phyloP scores from a whole-genome alignment of 2,888 invertebrate genomes.

The Plutella xylostella region DNA sequence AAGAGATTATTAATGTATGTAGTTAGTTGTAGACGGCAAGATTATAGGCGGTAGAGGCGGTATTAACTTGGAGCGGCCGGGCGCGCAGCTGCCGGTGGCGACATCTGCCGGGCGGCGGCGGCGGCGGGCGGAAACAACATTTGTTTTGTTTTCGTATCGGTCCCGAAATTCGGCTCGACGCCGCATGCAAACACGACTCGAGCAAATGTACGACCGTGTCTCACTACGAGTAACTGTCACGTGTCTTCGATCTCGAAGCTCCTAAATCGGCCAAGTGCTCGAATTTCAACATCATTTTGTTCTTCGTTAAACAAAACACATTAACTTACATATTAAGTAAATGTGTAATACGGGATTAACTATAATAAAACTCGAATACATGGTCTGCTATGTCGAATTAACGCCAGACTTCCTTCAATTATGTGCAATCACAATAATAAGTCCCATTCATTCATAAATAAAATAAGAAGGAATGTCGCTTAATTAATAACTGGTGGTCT shows the following conservation, averaged over 20 bases:
- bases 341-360: too few relatives aligned
- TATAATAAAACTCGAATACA: too few relatives aligned
- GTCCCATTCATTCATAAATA: slow-evolving; percentile 6
- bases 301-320: too few relatives aligned
- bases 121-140: slow-evolving; percentile 54
- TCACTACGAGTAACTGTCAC: too few relatives aligned
- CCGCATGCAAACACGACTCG: too few relatives aligned
- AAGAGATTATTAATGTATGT: too few relatives aligned
- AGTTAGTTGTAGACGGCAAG: not conserved
- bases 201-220: too few relatives aligned
- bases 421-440: slow-evolving; percentile 1
- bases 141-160: slow-evolving; percentile 47
- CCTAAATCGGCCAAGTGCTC: too few relatives aligned
- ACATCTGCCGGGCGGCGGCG: slow-evolving; percentile 69
- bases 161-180: not conserved
- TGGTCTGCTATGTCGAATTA: too few relatives aligned
- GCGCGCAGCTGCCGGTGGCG: slow-evolving; percentile 27
- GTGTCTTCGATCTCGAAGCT: too few relatives aligned
- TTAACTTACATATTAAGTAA: too few relatives aligned
- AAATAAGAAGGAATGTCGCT: not conserved
- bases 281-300: too few relatives aligned
- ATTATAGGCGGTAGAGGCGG: slow-evolving; percentile 25
- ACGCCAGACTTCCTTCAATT: slow-evolving; percentile 3
- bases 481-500: not conserved
- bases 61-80: slow-evolving; percentile 30